Base-by-base conservation (phyloP, 2,888 invertebrate genomes). In the Urechis unicinctus region DNA sequence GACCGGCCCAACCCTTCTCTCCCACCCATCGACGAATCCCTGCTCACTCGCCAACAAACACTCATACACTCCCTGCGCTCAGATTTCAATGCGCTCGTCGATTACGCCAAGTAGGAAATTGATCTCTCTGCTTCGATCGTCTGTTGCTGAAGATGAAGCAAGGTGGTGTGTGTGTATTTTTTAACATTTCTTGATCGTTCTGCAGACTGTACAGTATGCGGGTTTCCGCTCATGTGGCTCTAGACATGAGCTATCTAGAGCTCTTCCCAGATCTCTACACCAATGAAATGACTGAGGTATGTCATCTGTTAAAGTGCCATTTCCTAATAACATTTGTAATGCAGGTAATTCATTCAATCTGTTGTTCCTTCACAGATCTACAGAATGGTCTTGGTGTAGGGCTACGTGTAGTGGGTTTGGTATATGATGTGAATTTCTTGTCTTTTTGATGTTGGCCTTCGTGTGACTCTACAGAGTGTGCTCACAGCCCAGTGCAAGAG, bases 181-280 rank as follows among this genome's bases (percentile, higher is more conserved):
- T 17, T 9, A 26, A 68, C 67, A n/a, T n/a, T n/a, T n/a, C n/a
- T n/a, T n/a, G n/a, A n/a, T n/a, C n/a, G n/a, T n/a, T n/a, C n/a
- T n/a, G n/a, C n/a, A 85, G 85, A 51, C 79, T 82, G 67, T 86
- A 85, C 64, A 81, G 82, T 59, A 72, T 84, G 36, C 81, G 83
- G 61, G 78, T 84, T 17, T 83, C 85, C 0, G 85, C 87, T 69
- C 83, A 87, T 58, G 85, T 84, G 48, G 84, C 85, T 0, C 72
- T 87, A 9, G 86, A 88, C 75, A 83, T 84, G 58, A 81, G 79
- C 44, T 87, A 85, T 67, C 73, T 83, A 57, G 85, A 85, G 65
- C 71, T 85, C 50, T 75, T 85, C 30, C 85, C 85, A 0, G 81
- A 82, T 41, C 75, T 86, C 45, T 86, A 85, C 70, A 78, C 79